Evolutionary conservation across 1,140 invertebrate species (phyloP).

Genomic region (Diprion similis): DNA sequence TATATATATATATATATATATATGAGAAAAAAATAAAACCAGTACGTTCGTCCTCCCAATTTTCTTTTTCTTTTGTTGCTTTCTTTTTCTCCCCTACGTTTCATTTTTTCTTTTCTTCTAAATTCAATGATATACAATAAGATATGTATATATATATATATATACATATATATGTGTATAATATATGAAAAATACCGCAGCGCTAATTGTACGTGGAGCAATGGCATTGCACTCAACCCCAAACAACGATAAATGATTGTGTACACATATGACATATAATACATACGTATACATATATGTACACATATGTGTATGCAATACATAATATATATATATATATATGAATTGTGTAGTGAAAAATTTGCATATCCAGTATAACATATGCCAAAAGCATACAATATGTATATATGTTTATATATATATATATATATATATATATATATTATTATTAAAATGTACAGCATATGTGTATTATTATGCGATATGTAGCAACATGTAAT

Average conservation of each 20-base stretch:
- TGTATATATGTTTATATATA: slow-evolving; percentile 31
- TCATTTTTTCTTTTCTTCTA: not conserved
- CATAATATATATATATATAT: slow-evolving; percentile 25
- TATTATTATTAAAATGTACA: too few species aligned
- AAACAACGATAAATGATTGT: slow-evolving; percentile 34
- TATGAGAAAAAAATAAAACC: slow-evolving; percentile 13
- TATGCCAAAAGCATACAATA: slow-evolving; percentile 2
- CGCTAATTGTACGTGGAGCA: slow-evolving; percentile 35
- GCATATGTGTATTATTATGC: slow-evolving; percentile 10
- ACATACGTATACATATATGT: not conserved
- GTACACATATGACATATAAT: slow-evolving; percentile 23
- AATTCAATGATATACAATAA: too few species aligned
- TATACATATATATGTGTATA: slow-evolving; percentile 10
- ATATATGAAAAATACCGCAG: slow-evolving; percentile 27
- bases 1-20: slow-evolving; percentile 20
- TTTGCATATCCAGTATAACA: slow-evolving; percentile 4
- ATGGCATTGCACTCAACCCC: slow-evolving; percentile 47
- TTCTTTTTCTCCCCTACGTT: not conserved
- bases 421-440: slow-evolving; percentile 40
- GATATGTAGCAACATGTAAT: slow-evolving; percentile 11
- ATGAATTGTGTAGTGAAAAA: not conserved
- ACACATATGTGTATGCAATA: slow-evolving; percentile 4
- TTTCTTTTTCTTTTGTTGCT: slow-evolving; percentile 22
- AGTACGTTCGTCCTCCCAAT: slow-evolving; percentile 32
- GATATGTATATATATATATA: slow-evolving; percentile 11